These are phyloP conservation scores for Rachycentron canadum DNA, from an alignment of 2,797 vertebrate species.

Conservation along the genomic window DNA sequence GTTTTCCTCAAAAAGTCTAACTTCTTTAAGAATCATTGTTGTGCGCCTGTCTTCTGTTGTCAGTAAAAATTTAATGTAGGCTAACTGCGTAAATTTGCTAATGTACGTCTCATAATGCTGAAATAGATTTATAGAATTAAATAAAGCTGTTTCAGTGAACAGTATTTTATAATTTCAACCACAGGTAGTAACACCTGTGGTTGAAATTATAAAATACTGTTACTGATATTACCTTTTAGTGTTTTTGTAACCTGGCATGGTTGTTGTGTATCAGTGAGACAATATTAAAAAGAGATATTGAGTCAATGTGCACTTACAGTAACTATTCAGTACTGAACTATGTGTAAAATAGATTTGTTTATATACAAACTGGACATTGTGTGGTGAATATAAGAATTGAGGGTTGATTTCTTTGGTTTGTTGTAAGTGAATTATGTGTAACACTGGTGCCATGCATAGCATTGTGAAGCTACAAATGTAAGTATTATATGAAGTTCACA, in stretches of 20 bases:
- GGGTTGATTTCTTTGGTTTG: constrained; percentile 31
- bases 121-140: constrained; percentile 54
- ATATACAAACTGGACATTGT: constrained; percentile 74
- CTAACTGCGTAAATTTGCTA: constrained; percentile 52
- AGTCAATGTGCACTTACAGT: constrained; percentile 44
- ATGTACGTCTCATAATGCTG: constrained; percentile 66
- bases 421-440: constrained; percentile 52
- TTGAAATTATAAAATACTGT: too few species aligned
- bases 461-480: constrained; percentile 47
- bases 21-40: constrained; percentile 20
- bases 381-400: constrained; percentile 55
- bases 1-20: neutral
- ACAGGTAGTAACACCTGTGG: too few species aligned
- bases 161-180: constrained; percentile 37
- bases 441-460: constrained; percentile 43
- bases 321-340: constrained; percentile 44
- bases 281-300: constrained; percentile 27
- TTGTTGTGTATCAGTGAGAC: constrained; percentile 47
- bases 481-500: constrained; percentile 34
- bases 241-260: constrained; percentile 41
- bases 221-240: constrained; percentile 26
- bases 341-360: constrained; percentile 45
- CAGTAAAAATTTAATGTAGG: constrained; percentile 31
- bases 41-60: constrained; percentile 38
- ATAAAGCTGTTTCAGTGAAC: constrained; percentile 24